Conservation (phyloP, 1,140 invertebrate genomes). For the Amyelois transitella region DNA sequence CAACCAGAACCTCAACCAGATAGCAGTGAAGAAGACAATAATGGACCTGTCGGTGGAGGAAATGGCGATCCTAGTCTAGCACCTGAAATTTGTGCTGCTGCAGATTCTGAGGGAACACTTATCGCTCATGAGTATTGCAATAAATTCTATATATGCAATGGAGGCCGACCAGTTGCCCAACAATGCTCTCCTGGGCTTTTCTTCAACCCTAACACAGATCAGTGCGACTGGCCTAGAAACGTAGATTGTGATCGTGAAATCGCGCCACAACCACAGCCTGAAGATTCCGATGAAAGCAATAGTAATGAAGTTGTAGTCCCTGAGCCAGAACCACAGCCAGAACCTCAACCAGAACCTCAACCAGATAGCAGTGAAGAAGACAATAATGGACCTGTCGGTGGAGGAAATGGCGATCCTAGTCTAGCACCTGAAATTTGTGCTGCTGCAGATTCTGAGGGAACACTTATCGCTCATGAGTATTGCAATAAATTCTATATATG, state of each 20-base stretch:
- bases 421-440: constrained; percentile 30
- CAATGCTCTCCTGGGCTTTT: constrained; percentile 45
- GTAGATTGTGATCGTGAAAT: constrained; percentile 27
- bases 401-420: constrained; percentile 26
- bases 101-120: constrained; percentile 20
- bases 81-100: constrained; percentile 21
- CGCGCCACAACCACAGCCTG: neutral
- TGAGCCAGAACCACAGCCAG: no score
- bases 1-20: no score
- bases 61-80: constrained; percentile 29
- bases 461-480: constrained; percentile 25
- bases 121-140: constrained; percentile 34
- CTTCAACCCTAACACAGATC: constrained; percentile 75
- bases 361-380: constrained; percentile 3
- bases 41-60: neutral
- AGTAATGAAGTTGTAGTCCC: no score
- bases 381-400: neutral
- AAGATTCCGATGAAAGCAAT: no score
- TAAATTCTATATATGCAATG: constrained; percentile 27
- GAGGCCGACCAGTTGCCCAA: constrained; percentile 12
- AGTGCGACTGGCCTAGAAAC: constrained; percentile 69
- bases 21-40: neutral
- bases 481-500: constrained; percentile 38
- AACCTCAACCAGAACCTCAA: no score
- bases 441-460: constrained; percentile 19